These are phyloP conservation scores for Leptinotarsa tumamoca DNA, from an alignment of 2,888 invertebrate genomes.

Conservation along the genomic window DNA sequence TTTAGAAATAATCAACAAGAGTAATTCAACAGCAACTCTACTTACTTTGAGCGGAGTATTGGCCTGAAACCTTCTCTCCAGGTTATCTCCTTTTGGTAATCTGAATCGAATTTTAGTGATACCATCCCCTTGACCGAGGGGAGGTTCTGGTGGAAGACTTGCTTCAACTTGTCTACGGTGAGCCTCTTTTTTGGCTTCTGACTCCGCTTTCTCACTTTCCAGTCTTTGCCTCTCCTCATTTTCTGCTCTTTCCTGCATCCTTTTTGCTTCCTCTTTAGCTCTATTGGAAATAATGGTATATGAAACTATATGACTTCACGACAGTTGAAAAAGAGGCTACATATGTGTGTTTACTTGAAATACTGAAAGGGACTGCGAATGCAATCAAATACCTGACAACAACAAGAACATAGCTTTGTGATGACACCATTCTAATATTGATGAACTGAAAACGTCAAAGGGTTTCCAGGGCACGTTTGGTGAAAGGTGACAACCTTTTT, in stretches of 20 bases:
- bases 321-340: no score
- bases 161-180: conserved; percentile 73
- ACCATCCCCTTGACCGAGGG: conserved; percentile 68
- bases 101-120: conserved; percentile 85
- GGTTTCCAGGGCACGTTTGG: no score
- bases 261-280: conserved; percentile 89
- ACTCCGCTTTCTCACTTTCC: conserved; percentile 80
- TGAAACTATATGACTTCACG: not conserved
- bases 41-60: conserved; percentile 71
- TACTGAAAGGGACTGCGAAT: no score
- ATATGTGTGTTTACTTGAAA: no score
- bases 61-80: conserved; percentile 82
- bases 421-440: no score
- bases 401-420: no score
- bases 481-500: no score
- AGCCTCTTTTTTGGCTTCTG: conserved; percentile 82
- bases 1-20: not conserved
- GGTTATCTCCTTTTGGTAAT: conserved; percentile 80
- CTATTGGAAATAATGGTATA: conserved; percentile 63
- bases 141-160: conserved; percentile 80
- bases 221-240: conserved; percentile 79
- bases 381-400: no score
- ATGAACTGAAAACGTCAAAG: no score
- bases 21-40: not conserved
- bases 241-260: conserved; percentile 80